A percentile compares a stretch with the other conserved stretches of the same genome.
phyloP scores from a whole-genome alignment of 2,113 vertebrate genomes.

The Ellobius talpinus region DNA sequence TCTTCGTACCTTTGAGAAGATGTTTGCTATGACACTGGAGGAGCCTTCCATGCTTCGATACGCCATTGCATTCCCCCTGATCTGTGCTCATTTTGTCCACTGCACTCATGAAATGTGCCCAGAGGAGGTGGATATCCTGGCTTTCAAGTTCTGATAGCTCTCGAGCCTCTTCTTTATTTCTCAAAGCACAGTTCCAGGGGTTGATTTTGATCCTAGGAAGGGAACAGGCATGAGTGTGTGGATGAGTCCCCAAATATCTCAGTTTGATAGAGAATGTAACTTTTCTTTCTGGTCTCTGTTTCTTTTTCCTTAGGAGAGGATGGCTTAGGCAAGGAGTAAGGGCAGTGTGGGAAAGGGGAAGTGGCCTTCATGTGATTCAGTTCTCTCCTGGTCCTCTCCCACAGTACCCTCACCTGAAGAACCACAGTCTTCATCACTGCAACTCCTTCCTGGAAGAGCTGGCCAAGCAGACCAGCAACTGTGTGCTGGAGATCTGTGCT shows the following conservation, averaged over 20 bases:
- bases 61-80: conserved; percentile 91
- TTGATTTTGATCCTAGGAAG: conserved; percentile 32
- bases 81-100: conserved; percentile 90
- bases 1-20: conserved; percentile 91
- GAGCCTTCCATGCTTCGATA: conserved; percentile 90
- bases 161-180: neutral
- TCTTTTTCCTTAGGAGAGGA: neutral
- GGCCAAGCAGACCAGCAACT: conserved; percentile 89
- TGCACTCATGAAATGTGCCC: conserved; percentile 92
- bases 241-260: neutral
- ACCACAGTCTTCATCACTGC: conserved; percentile 89
- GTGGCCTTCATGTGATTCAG: neutral
- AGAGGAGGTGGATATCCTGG: conserved; percentile 92
- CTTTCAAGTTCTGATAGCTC: neutral
- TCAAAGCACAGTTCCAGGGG: neutral
- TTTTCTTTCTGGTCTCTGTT: neutral
- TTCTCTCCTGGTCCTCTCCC: neutral
- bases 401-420: conserved; percentile 89
- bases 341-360: neutral
- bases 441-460: conserved; percentile 94
- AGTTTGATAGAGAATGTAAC: neutral
- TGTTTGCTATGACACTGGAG: conserved; percentile 90
- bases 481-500: conserved; percentile 92
- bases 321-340: neutral
- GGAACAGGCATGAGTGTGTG: neutral